Conservation (phyloP, 2,113 vertebrate species). For the Mungos mungo region DNA sequence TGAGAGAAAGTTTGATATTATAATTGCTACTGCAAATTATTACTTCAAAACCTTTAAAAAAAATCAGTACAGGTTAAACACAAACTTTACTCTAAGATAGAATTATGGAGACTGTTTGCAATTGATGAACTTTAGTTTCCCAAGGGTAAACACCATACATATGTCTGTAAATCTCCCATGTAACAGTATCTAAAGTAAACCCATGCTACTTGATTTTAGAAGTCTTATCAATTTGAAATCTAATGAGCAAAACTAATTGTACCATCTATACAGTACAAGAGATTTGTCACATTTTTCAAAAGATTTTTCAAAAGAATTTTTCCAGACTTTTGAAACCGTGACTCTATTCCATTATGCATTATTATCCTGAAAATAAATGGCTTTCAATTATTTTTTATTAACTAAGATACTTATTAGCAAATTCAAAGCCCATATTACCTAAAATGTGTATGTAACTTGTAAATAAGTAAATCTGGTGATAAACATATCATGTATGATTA, state of each 20-base stretch:
- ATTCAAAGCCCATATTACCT: not conserved
- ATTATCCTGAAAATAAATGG: not conserved
- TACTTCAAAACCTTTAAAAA: conserved; percentile 47
- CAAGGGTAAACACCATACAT: conserved; percentile 26
- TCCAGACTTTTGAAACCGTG: not conserved
- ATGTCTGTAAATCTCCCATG: conserved; percentile 16
- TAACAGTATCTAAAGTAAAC: conserved; percentile 47
- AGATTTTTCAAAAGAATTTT: not conserved
- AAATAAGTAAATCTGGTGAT: conserved; percentile 37
- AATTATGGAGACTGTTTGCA: conserved; percentile 49
- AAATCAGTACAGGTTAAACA: conserved; percentile 37
- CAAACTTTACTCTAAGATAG: conserved; percentile 37
- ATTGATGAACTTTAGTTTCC: conserved; percentile 34
- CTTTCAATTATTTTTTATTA: conserved; percentile 50
- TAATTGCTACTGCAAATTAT: conserved; percentile 8
- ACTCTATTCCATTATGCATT: not conserved
- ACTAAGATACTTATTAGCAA: conserved; percentile 20
- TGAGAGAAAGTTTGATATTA: conserved; percentile 35
- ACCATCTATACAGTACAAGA: not conserved
- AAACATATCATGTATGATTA: conserved; percentile 7
- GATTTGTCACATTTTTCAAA: conserved; percentile 25
- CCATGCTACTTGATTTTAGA: conserved; percentile 48
- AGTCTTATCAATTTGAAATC: conserved; percentile 62
- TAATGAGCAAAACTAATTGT: conserved; percentile 38
- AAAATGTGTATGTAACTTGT: conserved; percentile 14